Conservation (phyloP, 2,797 vertebrate species). For the Oreochromis mossambicus region DNA sequence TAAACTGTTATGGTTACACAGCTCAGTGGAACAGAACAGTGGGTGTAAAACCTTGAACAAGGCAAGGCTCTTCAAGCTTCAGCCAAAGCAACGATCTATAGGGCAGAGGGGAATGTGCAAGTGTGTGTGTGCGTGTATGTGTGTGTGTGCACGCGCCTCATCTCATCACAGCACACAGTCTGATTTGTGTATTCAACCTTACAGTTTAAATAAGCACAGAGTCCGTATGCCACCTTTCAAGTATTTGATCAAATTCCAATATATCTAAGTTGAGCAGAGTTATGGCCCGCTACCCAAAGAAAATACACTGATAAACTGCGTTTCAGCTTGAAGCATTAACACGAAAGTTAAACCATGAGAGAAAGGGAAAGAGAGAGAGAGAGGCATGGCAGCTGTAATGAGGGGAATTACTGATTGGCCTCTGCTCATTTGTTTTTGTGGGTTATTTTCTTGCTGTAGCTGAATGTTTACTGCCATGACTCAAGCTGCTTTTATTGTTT, state of each 20-base stretch:
- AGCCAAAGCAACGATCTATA: conserved; percentile 41
- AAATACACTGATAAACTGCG: conserved; percentile 57
- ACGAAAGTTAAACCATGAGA: conserved; percentile 24
- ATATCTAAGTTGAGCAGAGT: conserved; percentile 57
- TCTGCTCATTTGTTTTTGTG: conserved; percentile 32
- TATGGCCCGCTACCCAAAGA: conserved; percentile 55
- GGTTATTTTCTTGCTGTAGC: conserved; percentile 40
- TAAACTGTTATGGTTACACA: conserved; percentile 78
- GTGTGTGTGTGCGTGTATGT: background rate
- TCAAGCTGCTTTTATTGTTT: conserved; percentile 63
- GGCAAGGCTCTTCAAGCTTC: conserved; percentile 51
- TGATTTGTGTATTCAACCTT: conserved; percentile 75
- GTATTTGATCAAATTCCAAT: conserved; percentile 73
- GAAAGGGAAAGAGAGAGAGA: background rate
- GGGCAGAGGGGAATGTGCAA: conserved; percentile 29
- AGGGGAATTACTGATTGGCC: conserved; percentile 49
- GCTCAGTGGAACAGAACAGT: conserved; percentile 66
- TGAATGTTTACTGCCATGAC: conserved; percentile 62
- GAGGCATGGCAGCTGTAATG: conserved; percentile 10
- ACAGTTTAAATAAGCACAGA: conserved; percentile 74
- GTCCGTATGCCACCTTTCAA: conserved; percentile 56
- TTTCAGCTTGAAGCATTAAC: conserved; percentile 27
- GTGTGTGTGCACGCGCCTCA: background rate
- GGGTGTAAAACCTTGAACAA: conserved; percentile 68
- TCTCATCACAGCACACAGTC: conserved; percentile 36